These are phyloP conservation scores for Augochlorella aurata DNA, from an alignment of 2,888 invertebrate species.

Conservation along the genomic window DNA sequence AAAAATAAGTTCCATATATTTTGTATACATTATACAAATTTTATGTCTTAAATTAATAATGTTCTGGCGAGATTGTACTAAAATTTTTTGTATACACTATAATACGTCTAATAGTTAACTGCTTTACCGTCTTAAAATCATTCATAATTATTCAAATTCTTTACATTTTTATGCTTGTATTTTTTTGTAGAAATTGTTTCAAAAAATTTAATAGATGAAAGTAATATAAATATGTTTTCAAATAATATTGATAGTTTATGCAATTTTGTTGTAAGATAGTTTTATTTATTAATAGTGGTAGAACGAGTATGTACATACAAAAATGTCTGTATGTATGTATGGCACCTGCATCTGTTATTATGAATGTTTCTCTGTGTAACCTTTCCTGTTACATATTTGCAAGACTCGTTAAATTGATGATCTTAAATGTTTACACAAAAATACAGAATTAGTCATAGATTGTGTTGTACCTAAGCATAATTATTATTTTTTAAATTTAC, in stretches of 20 bases:
- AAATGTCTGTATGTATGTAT: slow-evolving; percentile 2
- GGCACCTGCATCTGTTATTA: slow-evolving; percentile 3
- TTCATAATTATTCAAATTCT: not conserved
- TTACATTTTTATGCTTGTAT: not conserved
- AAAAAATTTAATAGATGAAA: not conserved
- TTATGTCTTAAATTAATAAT: not conserved
- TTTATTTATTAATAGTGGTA: not conserved
- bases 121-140: not conserved
- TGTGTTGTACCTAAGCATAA: not conserved
- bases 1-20: not conserved
- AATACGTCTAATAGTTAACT: not conserved
- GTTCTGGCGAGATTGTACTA: not conserved
- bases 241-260: not conserved
- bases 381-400: slow-evolving; percentile 6
- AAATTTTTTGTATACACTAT: not conserved
- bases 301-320: not conserved
- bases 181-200: not conserved
- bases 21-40: not conserved
- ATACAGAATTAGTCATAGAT: not conserved
- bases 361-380: not conserved
- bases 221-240: not conserved
- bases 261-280: not conserved
- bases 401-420: slow-evolving; percentile 1
- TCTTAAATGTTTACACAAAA: not conserved
- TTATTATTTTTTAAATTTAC: slow-evolving; percentile 20